These are phyloP conservation scores for Corythornis vintsioides DNA, from an alignment of 2,113 vertebrate species.

Conservation along the genomic window DNA sequence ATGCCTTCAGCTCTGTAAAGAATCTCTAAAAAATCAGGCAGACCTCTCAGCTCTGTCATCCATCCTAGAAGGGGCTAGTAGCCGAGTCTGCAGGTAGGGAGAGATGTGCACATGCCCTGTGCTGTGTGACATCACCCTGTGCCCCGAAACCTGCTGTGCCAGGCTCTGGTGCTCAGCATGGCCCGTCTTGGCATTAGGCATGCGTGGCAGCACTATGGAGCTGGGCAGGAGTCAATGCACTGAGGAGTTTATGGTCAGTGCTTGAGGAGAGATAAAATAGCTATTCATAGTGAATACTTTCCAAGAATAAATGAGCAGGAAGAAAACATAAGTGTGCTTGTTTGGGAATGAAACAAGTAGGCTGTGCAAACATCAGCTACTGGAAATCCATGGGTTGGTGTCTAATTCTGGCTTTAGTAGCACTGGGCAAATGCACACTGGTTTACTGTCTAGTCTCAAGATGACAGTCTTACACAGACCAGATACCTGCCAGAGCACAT, in stretches of 20 bases:
- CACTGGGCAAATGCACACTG: neutral
- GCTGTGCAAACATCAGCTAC: slow-evolving; percentile 3
- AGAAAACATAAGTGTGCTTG: slow-evolving; percentile 32
- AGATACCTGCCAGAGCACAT: slow-evolving; percentile 60
- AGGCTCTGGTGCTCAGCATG: neutral
- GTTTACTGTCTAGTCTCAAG: neutral
- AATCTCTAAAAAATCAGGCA: neutral
- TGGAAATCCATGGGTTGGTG: neutral
- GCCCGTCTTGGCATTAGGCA: fast-evolving
- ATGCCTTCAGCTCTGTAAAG: neutral
- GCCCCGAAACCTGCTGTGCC: neutral
- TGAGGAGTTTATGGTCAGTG: neutral
- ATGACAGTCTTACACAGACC: slow-evolving; percentile 22
- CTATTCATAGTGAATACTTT: slow-evolving; percentile 23
- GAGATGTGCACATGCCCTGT: neutral
- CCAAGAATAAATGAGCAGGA: slow-evolving; percentile 36
- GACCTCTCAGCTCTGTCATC: neutral
- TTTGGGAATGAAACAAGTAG: neutral
- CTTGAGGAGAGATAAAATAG: neutral
- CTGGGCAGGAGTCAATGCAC: neutral
- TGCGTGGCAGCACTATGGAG: neutral
- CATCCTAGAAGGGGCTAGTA: neutral
- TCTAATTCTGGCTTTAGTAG: neutral
- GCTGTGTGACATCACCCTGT: neutral
- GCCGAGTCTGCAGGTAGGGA: neutral